These are phyloP conservation scores for Propsilocerus akamusi DNA, from an alignment of 1,140 invertebrate genomes.

Conservation along the genomic window DNA sequence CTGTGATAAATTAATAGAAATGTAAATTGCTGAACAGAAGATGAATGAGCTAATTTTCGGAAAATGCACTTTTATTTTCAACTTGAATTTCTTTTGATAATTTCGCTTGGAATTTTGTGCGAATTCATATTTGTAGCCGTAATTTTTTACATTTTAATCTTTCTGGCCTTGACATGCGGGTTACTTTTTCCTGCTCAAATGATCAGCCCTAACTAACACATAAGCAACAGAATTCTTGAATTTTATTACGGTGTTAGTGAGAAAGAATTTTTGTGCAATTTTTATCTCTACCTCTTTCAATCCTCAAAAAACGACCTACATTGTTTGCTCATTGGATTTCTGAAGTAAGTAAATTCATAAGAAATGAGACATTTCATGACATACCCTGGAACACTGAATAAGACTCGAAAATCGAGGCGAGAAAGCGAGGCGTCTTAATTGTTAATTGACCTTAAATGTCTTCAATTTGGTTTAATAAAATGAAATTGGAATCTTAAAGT, in stretches of 20 bases:
- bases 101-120: too few species aligned
- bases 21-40: too few species aligned
- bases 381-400: neutral
- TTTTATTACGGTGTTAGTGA: neutral
- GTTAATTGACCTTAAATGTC: constrained; percentile 2
- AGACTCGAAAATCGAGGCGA: neutral
- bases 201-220: too few species aligned
- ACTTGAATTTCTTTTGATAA: too few species aligned
- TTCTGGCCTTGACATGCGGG: constrained; percentile 3
- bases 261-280: neutral
- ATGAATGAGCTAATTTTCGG: too few species aligned
- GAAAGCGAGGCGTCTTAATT: neutral
- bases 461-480: constrained; percentile 3
- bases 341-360: neutral
- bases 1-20: too few species aligned
- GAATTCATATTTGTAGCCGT: too few species aligned
- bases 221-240: too few species aligned
- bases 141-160: too few species aligned
- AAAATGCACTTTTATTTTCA: too few species aligned
- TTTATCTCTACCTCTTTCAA: neutral
- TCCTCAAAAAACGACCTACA: neutral
- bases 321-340: neutral
- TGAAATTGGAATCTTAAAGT: too few species aligned
- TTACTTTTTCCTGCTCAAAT: too few species aligned
- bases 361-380: neutral